Conservation (phyloP, 2,797 vertebrate species). For the Apodemus agrarius region DNA sequence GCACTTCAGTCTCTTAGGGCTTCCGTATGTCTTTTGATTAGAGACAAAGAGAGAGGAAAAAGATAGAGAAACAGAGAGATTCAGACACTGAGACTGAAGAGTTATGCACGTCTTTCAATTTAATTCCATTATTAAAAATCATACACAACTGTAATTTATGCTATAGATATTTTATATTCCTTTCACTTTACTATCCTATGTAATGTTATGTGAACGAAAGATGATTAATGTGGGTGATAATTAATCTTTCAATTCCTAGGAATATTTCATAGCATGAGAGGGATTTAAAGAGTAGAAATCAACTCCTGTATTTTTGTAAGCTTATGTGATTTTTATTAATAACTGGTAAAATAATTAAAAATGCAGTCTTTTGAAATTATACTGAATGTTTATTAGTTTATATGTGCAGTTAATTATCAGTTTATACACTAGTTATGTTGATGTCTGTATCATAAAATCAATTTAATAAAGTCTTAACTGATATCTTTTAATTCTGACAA, state of each 20-base stretch:
- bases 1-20: background rate
- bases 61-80: background rate
- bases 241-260: background rate
- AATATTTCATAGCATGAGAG: background rate
- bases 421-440: background rate
- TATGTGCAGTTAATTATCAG: background rate
- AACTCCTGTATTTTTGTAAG: background rate
- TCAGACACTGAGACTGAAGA: background rate
- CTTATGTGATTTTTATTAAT: conserved; percentile 38
- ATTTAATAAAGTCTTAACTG: conserved; percentile 9
- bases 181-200: background rate
- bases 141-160: conserved; percentile 21
- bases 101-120: background rate
- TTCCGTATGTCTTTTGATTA: conserved; percentile 53
- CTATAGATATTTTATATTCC: background rate
- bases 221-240: background rate
- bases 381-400: conserved; percentile 40
- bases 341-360: conserved; percentile 30
- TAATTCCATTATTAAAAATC: conserved; percentile 36
- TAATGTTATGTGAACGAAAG: background rate
- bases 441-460: background rate
- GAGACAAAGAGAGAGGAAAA: background rate
- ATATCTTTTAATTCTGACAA: conserved; percentile 2
- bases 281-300: conserved; percentile 21
- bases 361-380: background rate